Conservation (phyloP, 2,113 vertebrate genomes). For the Podiceps cristatus region DNA sequence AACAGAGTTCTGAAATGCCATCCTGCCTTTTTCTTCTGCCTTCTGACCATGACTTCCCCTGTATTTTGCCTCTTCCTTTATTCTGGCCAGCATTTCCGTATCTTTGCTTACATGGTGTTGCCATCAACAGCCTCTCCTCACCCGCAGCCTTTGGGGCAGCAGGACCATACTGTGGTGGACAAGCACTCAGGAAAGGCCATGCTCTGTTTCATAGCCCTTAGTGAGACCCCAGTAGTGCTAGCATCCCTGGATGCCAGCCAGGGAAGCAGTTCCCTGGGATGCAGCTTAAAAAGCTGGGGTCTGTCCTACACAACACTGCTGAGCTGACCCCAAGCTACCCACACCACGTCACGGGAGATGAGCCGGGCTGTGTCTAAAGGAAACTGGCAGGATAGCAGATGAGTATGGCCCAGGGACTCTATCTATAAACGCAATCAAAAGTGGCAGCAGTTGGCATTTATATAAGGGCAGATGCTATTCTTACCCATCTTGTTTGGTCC, state of each 20-base stretch:
- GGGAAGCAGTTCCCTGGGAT: neutral
- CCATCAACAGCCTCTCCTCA: neutral
- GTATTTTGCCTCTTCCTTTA: neutral
- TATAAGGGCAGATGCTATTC: constrained; percentile 65
- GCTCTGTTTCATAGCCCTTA: neutral
- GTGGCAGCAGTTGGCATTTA: constrained; percentile 46
- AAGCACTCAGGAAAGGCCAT: neutral
- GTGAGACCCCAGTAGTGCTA: neutral
- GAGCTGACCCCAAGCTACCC: neutral
- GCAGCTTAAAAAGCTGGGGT: neutral
- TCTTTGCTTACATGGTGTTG: neutral
- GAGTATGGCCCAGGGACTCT: neutral
- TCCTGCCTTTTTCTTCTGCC: neutral
- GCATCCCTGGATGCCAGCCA: neutral
- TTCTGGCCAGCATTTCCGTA: neutral
- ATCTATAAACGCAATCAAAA: constrained; percentile 40
- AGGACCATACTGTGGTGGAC: neutral
- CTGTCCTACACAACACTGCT: neutral
- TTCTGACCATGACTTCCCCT: neutral
- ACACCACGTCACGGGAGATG: neutral
- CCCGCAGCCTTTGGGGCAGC: neutral
- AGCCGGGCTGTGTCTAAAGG: neutral
- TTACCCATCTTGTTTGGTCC: constrained; percentile 58
- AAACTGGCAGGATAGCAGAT: neutral
- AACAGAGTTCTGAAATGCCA: neutral